These are phyloP conservation scores for Panagrolaimus sp. DNA, from an alignment of 1,140 invertebrate genomes.

Conservation along the genomic window DNA sequence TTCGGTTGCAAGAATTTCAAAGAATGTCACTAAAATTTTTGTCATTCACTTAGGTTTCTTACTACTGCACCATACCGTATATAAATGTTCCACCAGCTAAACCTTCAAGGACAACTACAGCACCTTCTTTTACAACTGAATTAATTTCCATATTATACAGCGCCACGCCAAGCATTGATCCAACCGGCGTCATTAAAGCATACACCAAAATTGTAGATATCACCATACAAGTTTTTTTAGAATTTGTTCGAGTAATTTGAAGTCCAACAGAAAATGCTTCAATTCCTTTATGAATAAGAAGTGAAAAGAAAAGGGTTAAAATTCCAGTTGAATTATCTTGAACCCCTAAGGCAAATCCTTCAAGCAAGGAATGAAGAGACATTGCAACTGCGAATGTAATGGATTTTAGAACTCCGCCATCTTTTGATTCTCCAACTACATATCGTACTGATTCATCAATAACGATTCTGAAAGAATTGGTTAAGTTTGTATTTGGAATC, in stretches of 20 bases:
- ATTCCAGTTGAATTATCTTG: constrained; percentile 51
- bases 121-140: constrained; percentile 40
- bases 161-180: constrained; percentile 42
- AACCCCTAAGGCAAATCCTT: constrained; percentile 56
- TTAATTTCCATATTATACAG: constrained; percentile 44
- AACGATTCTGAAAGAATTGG: constrained; percentile 34
- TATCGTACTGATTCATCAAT: constrained; percentile 49
- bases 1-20: constrained; percentile 52
- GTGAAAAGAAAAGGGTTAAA: constrained; percentile 53
- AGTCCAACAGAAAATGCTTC: constrained; percentile 57
- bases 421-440: constrained; percentile 24
- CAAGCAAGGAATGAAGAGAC: constrained; percentile 57
- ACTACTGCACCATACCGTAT: constrained; percentile 23
- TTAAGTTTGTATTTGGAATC: not conserved
- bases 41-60: no score
- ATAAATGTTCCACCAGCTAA: constrained; percentile 58
- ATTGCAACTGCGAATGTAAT: constrained; percentile 58
- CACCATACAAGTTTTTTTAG: constrained; percentile 41
- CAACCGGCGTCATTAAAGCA: constrained; percentile 55
- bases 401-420: constrained; percentile 51
- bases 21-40: constrained; percentile 37
- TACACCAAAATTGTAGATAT: constrained; percentile 48
- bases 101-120: constrained; percentile 53
- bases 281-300: constrained; percentile 55
- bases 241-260: constrained; percentile 49